Evolutionary conservation across 2,113 vertebrate genomes (phyloP).

Genomic region (Sakesphorus luctuosus): DNA sequence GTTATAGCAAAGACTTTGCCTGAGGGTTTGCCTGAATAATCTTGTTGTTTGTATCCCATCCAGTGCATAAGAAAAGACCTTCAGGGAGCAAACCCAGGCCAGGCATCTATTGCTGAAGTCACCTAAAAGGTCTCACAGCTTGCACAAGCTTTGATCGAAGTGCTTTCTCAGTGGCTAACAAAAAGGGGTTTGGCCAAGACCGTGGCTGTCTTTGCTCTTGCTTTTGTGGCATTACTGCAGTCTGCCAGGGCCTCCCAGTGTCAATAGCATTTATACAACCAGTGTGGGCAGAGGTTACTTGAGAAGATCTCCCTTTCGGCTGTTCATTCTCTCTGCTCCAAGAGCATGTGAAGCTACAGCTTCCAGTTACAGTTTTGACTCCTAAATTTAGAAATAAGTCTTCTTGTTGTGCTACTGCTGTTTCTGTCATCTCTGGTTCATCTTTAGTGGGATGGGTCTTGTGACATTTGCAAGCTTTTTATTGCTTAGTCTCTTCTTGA

Average conservation of each 20-base stretch:
- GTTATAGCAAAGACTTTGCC: background rate
- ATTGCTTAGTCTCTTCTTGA: background rate
- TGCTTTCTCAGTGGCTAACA: background rate
- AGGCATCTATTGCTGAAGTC: background rate
- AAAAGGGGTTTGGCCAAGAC: background rate
- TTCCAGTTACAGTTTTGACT: constrained; percentile 8
- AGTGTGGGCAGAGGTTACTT: background rate
- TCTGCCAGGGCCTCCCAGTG: background rate
- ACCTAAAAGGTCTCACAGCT: background rate
- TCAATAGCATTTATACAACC: background rate
- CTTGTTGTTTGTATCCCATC: background rate
- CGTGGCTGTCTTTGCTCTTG: background rate
- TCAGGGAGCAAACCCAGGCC: background rate
- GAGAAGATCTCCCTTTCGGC: background rate
- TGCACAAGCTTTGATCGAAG: background rate
- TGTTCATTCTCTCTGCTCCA: background rate
- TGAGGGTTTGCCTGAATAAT: background rate
- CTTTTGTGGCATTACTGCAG: background rate
- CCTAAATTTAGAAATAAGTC: background rate
- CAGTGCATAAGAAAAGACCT: background rate
- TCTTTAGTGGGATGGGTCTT: background rate
- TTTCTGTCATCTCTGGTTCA: background rate
- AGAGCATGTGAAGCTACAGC: rapidly evolving
- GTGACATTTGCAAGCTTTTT: background rate
- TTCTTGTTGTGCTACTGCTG: background rate